These are phyloP conservation scores for Ochotona princeps DNA, from an alignment of 2,113 vertebrate species.

Conservation along the genomic window DNA sequence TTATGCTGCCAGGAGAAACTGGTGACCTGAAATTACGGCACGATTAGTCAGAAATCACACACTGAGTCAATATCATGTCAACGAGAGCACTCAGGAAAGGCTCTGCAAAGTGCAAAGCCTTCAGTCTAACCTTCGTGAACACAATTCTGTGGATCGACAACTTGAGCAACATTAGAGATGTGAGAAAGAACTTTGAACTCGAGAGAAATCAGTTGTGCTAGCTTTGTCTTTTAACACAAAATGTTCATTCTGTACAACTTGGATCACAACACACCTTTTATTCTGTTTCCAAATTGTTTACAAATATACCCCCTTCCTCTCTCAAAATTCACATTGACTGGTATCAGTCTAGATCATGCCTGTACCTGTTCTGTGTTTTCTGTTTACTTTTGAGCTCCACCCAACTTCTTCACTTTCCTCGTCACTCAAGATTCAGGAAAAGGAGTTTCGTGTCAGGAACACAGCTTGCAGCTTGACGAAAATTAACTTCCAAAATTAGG, in stretches of 20 bases:
- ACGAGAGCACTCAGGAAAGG: conserved; percentile 27
- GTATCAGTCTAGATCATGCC: conserved; percentile 38
- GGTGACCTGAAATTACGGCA: not conserved
- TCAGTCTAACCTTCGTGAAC: not conserved
- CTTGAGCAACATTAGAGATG: not conserved
- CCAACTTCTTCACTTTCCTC: conserved; percentile 31
- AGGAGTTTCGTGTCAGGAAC: not conserved
- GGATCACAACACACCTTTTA: not conserved
- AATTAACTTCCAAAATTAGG: not conserved
- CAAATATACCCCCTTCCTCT: not conserved
- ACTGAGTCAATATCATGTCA: conserved; percentile 12
- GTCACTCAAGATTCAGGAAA: conserved; percentile 61
- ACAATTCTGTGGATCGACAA: conserved; percentile 5
- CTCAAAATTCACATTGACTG: not conserved
- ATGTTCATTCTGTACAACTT: not conserved
- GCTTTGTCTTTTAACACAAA: not conserved
- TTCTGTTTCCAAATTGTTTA: conserved; percentile 50
- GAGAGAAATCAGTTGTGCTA: not conserved
- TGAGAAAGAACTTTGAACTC: not conserved
- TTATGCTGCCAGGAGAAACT: not conserved
- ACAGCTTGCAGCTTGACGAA: not conserved
- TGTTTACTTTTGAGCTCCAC: conserved; percentile 60
- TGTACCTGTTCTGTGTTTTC: conserved; percentile 37
- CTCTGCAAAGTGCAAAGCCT: not conserved
- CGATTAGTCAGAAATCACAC: conserved; percentile 46